Evolutionary conservation across 2,113 vertebrate genomes (phyloP).

Genomic region (Triplophysa rosa): DNA sequence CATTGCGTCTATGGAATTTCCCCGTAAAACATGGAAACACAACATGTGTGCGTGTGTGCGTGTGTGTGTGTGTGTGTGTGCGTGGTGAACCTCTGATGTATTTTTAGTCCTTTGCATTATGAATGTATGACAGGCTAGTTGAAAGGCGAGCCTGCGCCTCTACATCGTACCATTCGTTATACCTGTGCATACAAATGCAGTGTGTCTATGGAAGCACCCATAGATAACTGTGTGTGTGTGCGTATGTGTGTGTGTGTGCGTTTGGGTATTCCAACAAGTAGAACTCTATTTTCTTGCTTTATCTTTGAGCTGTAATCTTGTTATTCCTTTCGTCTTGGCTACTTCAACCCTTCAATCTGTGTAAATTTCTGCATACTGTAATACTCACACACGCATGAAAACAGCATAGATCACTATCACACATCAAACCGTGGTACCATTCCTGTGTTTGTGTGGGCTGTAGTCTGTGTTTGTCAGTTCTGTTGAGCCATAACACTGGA

Average conservation of each 20-base stretch:
- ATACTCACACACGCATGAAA: slow-evolving; percentile 22
- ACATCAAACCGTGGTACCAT: slow-evolving; percentile 29
- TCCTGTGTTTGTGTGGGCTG: slow-evolving; percentile 12
- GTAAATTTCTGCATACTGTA: background rate
- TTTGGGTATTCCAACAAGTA: background rate
- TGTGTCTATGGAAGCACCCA: slow-evolving; percentile 36
- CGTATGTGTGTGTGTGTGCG: too few relatives aligned
- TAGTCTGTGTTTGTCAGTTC: slow-evolving; percentile 34
- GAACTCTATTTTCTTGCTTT: slow-evolving; percentile 30
- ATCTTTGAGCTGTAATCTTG: slow-evolving; percentile 8
- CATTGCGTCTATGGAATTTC: too few relatives aligned
- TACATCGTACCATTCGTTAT: slow-evolving; percentile 48
- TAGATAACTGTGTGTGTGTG: slow-evolving; percentile 13
- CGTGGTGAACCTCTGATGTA: slow-evolving; percentile 69
- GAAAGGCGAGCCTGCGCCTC: slow-evolving; percentile 60
- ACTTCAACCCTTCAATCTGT: background rate
- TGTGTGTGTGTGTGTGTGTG: slow-evolving; percentile 1
- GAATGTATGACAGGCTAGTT: slow-evolving; percentile 73
- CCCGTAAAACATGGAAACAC: too few relatives aligned
- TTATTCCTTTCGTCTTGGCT: slow-evolving; percentile 27
- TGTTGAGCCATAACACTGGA: slow-evolving; percentile 31
- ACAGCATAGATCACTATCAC: slow-evolving; percentile 33
- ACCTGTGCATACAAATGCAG: slow-evolving; percentile 38
- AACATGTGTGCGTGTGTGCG: too few relatives aligned
- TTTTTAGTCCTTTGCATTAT: slow-evolving; percentile 77